Evolutionary conservation across 1,140 invertebrate genomes (phyloP).

Genomic region (Drosophila punjabiensis): DNA sequence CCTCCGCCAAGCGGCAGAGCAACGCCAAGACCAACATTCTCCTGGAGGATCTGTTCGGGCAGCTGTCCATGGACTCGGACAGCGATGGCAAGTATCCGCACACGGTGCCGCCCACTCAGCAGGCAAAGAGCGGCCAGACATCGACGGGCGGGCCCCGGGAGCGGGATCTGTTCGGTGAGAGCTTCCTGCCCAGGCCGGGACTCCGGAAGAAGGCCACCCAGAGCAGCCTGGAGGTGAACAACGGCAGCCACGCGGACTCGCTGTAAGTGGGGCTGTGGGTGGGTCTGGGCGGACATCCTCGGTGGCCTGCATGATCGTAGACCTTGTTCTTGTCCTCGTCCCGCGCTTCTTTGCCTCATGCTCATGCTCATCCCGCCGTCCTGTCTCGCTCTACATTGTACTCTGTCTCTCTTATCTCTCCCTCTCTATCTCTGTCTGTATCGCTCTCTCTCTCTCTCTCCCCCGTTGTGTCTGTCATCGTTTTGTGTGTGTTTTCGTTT

Average conservation of each 20-base stretch:
- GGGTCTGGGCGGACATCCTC: constrained; percentile 10
- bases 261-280: constrained; percentile 69
- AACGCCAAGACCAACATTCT: constrained; percentile 78
- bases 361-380: constrained; percentile 55
- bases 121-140: constrained; percentile 62
- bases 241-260: constrained; percentile 78
- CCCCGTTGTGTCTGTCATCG: constrained; percentile 32
- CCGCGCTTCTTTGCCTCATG: constrained; percentile 41
- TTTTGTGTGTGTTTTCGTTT: constrained; percentile 74
- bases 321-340: constrained; percentile 28
- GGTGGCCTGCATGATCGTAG: constrained; percentile 49
- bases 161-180: constrained; percentile 67
- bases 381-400: constrained; percentile 43
- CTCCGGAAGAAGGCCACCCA: constrained; percentile 53
- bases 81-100: constrained; percentile 81
- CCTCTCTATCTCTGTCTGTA: constrained; percentile 33
- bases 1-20: constrained; percentile 74
- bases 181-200: constrained; percentile 48
- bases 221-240: constrained; percentile 74
- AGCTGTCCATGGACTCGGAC: constrained; percentile 82
- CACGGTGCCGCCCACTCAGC: constrained; percentile 77
- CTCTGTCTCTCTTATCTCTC: constrained; percentile 42
- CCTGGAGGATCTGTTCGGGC: constrained; percentile 82
- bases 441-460: constrained; percentile 37
- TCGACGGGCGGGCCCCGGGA: constrained; percentile 54